Percentiles rank a stretch among this genome's conserved stretches.
Evolutionary conservation across 2,888 invertebrate genomes (phyloP).

Genomic region (Drosophila atroscutellata): DNA sequence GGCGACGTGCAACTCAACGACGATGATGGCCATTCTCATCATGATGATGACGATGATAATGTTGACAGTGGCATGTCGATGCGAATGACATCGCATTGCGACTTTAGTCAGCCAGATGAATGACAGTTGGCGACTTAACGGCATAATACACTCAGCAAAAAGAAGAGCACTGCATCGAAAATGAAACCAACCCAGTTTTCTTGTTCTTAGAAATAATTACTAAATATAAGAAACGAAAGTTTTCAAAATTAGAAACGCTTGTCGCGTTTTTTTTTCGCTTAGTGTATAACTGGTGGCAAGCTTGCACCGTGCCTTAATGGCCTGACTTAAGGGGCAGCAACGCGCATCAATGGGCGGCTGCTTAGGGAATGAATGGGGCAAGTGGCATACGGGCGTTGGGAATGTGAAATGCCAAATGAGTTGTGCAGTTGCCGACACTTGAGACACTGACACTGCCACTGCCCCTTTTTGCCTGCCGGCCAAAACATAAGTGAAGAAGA

Average conservation of each 20-base stretch:
- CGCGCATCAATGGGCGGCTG: constrained; percentile 29
- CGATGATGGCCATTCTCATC: constrained; percentile 15
- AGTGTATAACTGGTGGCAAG: neutral
- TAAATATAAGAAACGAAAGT: neutral
- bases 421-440: constrained; percentile 57
- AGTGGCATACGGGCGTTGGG: neutral
- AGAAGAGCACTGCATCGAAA: neutral
- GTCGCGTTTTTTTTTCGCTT: too few species aligned
- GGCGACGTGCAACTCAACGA: constrained; percentile 52
- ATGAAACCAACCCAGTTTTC: neutral
- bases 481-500: constrained; percentile 10
- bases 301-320: constrained; percentile 32
- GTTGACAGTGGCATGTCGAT: constrained; percentile 16
- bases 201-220: neutral
- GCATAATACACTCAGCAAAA: too few species aligned
- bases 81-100: constrained; percentile 37
- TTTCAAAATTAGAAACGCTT: neutral
- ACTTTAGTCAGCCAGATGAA: constrained; percentile 12
- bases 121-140: constrained; percentile 12
- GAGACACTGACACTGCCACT: constrained; percentile 47
- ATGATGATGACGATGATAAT: constrained; percentile 4
- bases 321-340: constrained; percentile 34
- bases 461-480: constrained; percentile 46
- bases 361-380: constrained; percentile 1
- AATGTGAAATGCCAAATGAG: constrained; percentile 47